Conservation (phyloP, 2,888 invertebrate genomes). For the Acronicta alni region DNA sequence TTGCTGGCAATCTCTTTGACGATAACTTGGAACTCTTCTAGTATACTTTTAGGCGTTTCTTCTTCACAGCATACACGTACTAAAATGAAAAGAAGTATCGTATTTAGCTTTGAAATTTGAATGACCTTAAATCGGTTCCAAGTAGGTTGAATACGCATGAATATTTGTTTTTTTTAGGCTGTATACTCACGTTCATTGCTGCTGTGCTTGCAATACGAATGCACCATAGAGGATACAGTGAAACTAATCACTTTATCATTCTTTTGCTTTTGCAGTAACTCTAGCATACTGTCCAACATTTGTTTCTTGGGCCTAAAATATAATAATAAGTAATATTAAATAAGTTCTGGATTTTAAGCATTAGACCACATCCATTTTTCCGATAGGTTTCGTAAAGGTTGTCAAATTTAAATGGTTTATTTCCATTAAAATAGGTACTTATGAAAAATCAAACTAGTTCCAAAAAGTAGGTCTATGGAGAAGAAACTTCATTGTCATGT, state of each 20-base stretch:
- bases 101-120: no score
- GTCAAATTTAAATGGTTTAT: no score
- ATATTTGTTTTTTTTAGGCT: not conserved
- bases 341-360: no score
- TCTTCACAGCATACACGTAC: slow-evolving; percentile 85
- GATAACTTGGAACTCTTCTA: slow-evolving; percentile 77
- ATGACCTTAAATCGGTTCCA: no score
- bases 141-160: no score
- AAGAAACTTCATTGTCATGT: no score
- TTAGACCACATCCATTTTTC: no score
- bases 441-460: no score
- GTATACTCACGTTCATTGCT: slow-evolving; percentile 78
- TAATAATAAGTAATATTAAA: no score
- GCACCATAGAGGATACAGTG: slow-evolving; percentile 86
- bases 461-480: no score
- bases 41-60: slow-evolving; percentile 73
- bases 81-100: slow-evolving; percentile 52
- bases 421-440: no score
- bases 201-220: slow-evolving; percentile 85
- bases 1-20: slow-evolving; percentile 69
- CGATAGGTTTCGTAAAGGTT: no score
- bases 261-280: slow-evolving; percentile 74
- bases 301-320: slow-evolving; percentile 80
- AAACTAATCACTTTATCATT: slow-evolving; percentile 84
- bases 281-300: slow-evolving; percentile 83